phyloP scores from a whole-genome alignment of 1,140 invertebrate species.

The Hyles vespertilio region DNA sequence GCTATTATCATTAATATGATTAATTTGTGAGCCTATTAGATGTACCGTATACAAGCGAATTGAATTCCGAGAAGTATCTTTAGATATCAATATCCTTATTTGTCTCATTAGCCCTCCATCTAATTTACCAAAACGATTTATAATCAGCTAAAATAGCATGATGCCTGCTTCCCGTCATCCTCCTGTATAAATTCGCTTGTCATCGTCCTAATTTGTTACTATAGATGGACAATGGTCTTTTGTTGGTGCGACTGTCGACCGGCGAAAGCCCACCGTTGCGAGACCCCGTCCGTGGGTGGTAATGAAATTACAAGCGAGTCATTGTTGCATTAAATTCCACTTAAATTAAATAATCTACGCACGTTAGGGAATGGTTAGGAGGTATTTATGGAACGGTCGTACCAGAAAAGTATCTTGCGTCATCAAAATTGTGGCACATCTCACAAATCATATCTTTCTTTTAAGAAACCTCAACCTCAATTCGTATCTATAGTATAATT shows the following conservation, averaged over 20 bases:
- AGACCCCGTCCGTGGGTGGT: conserved; percentile 49
- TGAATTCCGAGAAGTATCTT: no score
- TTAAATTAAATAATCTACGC: conserved; percentile 54
- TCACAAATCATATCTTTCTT: no score
- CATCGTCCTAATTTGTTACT: conserved; percentile 56
- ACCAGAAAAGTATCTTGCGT: not conserved
- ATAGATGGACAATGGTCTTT: conserved; percentile 49
- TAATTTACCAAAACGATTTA: no score
- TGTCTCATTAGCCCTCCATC: no score
- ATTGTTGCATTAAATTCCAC: conserved; percentile 61
- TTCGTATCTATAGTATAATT: no score
- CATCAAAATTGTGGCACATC: conserved; percentile 1
- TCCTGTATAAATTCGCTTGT: conserved; percentile 24
- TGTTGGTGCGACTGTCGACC: conserved; percentile 32
- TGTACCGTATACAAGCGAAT: no score
- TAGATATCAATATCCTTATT: no score
- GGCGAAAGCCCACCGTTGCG: conserved; percentile 11
- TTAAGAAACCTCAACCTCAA: no score
- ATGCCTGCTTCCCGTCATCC: not conserved
- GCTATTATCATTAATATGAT: no score
- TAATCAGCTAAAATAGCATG: conserved; percentile 9
- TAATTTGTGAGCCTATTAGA: no score
- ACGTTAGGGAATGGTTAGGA: conserved; percentile 8
- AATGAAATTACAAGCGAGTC: conserved; percentile 61
- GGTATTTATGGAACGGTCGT: not conserved